Percentiles rank a stretch among this genome's conserved stretches.
phyloP scores from a whole-genome alignment of 1,140 invertebrate species.

The Neomicropteryx cornuta region DNA sequence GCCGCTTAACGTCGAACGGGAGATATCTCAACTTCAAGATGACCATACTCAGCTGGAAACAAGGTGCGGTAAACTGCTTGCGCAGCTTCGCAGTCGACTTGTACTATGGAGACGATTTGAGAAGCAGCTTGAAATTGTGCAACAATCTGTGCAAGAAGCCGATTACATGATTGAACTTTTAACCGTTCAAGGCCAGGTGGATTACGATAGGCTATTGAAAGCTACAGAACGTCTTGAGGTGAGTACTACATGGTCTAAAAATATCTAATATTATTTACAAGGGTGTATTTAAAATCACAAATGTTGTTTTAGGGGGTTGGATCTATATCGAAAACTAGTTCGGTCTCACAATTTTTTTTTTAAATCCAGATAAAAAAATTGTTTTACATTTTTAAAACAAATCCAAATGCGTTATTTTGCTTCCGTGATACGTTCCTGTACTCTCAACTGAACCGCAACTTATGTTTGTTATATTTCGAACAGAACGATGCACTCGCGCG shows the following conservation, averaged over 20 bases:
- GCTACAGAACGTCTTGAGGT: constrained; percentile 72
- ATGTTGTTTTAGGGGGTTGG: too few species aligned
- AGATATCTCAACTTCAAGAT: constrained; percentile 63
- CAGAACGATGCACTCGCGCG: too few species aligned
- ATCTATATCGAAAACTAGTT: too few species aligned
- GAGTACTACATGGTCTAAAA: too few species aligned
- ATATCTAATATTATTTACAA: background rate
- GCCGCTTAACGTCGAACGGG: constrained; percentile 57
- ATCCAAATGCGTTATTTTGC: too few species aligned
- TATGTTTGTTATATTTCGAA: too few species aligned
- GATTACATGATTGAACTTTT: constrained; percentile 78
- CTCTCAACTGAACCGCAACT: too few species aligned
- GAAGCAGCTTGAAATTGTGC: constrained; percentile 60
- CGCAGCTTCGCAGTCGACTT: constrained; percentile 49
- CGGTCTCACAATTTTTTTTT: too few species aligned
- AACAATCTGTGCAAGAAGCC: constrained; percentile 66
- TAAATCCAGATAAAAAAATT: too few species aligned
- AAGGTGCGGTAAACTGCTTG: constrained; percentile 51
- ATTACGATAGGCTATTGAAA: constrained; percentile 68
- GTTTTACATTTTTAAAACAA: too few species aligned
- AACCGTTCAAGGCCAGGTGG: constrained; percentile 66
- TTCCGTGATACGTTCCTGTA: too few species aligned
- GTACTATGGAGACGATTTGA: constrained; percentile 65
- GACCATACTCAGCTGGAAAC: constrained; percentile 57
- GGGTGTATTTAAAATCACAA: background rate